Evolutionary conservation across 2,888 invertebrate genomes (phyloP).

Genomic region (Drosophila paranaensis): DNA sequence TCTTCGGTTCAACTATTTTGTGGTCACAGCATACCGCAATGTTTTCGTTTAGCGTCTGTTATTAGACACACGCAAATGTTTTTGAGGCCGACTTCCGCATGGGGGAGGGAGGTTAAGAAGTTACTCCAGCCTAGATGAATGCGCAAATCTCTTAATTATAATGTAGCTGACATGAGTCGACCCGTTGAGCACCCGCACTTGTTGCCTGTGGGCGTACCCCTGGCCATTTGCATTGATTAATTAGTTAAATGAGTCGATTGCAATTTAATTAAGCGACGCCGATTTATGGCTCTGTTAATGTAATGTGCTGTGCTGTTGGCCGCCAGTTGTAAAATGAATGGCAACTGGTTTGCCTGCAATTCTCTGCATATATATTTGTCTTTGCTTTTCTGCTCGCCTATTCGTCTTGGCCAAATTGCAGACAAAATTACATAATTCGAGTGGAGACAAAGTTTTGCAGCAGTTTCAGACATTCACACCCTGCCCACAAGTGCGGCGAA

Average conservation of each 20-base stretch:
- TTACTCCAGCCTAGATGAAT: constrained; percentile 43
- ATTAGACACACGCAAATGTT: constrained; percentile 65
- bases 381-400: constrained; percentile 15
- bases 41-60: constrained; percentile 65
- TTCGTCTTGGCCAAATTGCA: constrained; percentile 45
- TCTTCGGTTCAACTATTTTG: constrained; percentile 23
- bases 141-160: constrained; percentile 71
- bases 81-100: constrained; percentile 58
- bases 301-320: constrained; percentile 24
- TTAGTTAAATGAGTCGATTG: constrained; percentile 58
- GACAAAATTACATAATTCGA: constrained; percentile 64
- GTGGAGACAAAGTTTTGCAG: constrained; percentile 43
- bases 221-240: constrained; percentile 57
- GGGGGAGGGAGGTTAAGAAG: neutral
- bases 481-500: constrained; percentile 62
- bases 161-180: constrained; percentile 24
- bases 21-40: constrained; percentile 44
- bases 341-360: constrained; percentile 38
- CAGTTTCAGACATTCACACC: constrained; percentile 64
- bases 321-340: constrained; percentile 33
- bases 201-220: constrained; percentile 29
- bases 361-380: constrained; percentile 22
- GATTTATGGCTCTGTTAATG: constrained; percentile 42
- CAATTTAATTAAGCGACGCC: constrained; percentile 47
- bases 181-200: constrained; percentile 60